These are phyloP conservation scores for Promerops cafer DNA, from an alignment of 2,113 vertebrate species.

Conservation along the genomic window DNA sequence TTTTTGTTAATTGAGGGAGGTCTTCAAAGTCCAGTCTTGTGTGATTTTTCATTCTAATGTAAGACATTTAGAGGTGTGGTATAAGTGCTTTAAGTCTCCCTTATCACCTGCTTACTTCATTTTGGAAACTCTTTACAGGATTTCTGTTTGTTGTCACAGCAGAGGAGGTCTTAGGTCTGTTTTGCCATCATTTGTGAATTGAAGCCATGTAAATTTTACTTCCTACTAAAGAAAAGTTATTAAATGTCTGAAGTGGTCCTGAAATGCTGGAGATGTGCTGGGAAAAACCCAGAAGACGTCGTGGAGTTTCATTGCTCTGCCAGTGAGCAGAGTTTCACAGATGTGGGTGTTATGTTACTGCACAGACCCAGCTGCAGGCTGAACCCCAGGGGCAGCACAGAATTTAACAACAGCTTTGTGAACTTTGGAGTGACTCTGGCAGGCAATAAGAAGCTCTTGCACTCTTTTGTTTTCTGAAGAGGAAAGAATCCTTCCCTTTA, in stretches of 20 bases:
- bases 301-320: neutral
- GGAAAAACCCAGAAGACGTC: accelerated
- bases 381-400: neutral
- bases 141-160: neutral
- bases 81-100: neutral
- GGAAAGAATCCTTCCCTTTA: neutral
- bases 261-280: neutral
- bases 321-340: neutral
- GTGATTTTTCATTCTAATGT: neutral
- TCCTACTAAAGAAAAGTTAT: neutral
- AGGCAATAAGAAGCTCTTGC: neutral
- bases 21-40: neutral
- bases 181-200: neutral
- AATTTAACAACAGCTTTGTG: neutral
- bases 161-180: neutral
- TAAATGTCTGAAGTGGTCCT: neutral
- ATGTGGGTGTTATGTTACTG: neutral
- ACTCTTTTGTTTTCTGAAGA: neutral
- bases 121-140: neutral
- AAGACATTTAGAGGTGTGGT: neutral
- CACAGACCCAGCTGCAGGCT: neutral
- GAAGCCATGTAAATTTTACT: neutral
- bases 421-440: neutral
- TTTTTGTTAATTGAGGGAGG: neutral
- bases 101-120: neutral